phyloP scores from a whole-genome alignment of 2,888 invertebrate species.

The Agrypnus murinus region DNA sequence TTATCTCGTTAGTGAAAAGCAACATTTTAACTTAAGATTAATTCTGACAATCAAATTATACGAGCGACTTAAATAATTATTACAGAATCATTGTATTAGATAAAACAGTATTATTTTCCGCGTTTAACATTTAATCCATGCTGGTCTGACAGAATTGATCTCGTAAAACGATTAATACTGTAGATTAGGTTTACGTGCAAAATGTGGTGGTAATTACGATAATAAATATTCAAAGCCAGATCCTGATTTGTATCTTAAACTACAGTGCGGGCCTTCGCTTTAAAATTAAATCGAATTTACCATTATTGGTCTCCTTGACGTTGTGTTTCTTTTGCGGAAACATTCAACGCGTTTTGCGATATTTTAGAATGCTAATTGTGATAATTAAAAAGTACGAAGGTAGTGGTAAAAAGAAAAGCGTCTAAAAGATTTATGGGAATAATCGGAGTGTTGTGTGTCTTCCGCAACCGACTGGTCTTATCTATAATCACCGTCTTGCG shows the following conservation, averaged over 20 bases:
- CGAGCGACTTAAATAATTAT: too few species aligned
- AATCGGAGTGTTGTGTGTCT: conserved; percentile 25
- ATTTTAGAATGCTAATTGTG: background rate
- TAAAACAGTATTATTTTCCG: conserved; percentile 33
- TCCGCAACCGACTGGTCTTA: conserved; percentile 32
- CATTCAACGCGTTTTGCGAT: background rate
- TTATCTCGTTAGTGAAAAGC: too few species aligned
- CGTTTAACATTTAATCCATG: conserved; percentile 30
- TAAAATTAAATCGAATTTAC: conserved; percentile 29
- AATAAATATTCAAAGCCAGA: conserved; percentile 44
- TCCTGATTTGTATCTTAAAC: conserved; percentile 44
- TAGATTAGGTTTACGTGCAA: conserved; percentile 47
- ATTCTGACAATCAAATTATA: too few species aligned
- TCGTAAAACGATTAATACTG: conserved; percentile 37
- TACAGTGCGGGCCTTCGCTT: conserved; percentile 30
- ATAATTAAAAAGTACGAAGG: conserved; percentile 29
- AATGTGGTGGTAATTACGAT: conserved; percentile 44
- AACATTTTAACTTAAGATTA: too few species aligned
- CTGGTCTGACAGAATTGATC: conserved; percentile 33
- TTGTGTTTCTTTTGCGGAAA: conserved; percentile 10
- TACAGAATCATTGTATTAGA: background rate
- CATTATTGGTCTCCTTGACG: background rate
- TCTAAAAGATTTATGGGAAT: conserved; percentile 23
- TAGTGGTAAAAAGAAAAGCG: background rate
- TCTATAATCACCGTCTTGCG: conserved; percentile 47